A percentile compares a stretch with the other conserved stretches of the same genome.
phyloP scores from a whole-genome alignment of 1,140 invertebrate genomes.

The Macrotrachela quadricornifera region DNA sequence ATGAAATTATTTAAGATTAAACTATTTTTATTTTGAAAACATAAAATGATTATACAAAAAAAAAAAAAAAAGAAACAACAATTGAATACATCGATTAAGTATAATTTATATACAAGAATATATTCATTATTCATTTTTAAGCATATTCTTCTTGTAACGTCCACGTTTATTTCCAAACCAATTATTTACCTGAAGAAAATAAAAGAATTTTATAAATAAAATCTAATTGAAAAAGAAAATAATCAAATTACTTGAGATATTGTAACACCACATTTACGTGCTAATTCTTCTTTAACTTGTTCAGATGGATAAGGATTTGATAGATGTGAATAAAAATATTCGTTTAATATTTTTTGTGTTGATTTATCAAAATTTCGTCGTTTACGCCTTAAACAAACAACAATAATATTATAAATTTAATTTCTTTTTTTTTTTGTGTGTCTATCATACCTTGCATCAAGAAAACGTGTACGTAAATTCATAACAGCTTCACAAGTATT shows the following conservation, averaged over 20 bases:
- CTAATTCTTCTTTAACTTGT: slow-evolving; percentile 97
- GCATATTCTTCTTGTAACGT: slow-evolving; percentile 98
- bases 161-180: slow-evolving; percentile 99
- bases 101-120: too few relatives aligned
- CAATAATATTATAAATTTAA: too few relatives aligned
- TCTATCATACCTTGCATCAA: slow-evolving; percentile 85
- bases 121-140: too few relatives aligned
- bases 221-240: neutral
- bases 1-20: too few relatives aligned
- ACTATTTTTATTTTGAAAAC: too few relatives aligned
- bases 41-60: too few relatives aligned
- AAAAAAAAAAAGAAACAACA: too few relatives aligned
- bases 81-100: too few relatives aligned
- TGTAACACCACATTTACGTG: slow-evolving; percentile 93
- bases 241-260: slow-evolving; percentile 52
- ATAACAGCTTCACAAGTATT: slow-evolving; percentile 99
- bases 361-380: slow-evolving; percentile 98
- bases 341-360: slow-evolving; percentile 95
- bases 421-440: too few relatives aligned
- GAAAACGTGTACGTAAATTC: slow-evolving; percentile 75
- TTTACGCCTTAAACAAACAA: slow-evolving; percentile 56
- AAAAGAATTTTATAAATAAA: neutral
- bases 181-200: slow-evolving; percentile 31
- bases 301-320: slow-evolving; percentile 98
- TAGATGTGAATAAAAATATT: slow-evolving; percentile 98